These are phyloP conservation scores for Rhinatrema bivittatum DNA, from an alignment of 2,797 vertebrate genomes.

Conservation along the genomic window DNA sequence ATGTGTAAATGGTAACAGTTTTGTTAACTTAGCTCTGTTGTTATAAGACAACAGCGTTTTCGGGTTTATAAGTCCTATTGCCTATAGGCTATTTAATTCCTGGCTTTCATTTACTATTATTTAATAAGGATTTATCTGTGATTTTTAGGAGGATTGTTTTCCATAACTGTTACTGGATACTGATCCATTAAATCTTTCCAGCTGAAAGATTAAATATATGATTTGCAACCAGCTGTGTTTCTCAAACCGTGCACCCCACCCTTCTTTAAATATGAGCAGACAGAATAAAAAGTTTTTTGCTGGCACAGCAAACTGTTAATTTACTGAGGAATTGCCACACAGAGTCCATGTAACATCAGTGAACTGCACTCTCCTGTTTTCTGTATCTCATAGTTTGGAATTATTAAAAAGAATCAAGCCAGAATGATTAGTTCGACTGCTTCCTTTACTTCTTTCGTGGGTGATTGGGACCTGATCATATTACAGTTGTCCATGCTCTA, in stretches of 20 bases:
- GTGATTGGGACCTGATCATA: too few relatives aligned
- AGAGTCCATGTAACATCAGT: slow-evolving; percentile 31
- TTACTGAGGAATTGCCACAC: slow-evolving; percentile 36
- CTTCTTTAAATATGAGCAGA: slow-evolving; percentile 24
- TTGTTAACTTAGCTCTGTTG: not conserved
- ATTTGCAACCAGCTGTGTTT: slow-evolving; percentile 53
- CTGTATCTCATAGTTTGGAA: too few relatives aligned
- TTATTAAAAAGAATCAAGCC: too few relatives aligned
- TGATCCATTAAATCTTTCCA: slow-evolving; percentile 72
- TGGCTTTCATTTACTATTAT: slow-evolving; percentile 43
- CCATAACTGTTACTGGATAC: slow-evolving; percentile 70
- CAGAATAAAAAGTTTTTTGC: slow-evolving; percentile 29
- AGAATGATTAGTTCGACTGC: too few relatives aligned
- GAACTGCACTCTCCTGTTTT: slow-evolving; percentile 37
- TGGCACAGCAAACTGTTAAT: slow-evolving; percentile 26
- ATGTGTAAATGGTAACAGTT: too few relatives aligned
- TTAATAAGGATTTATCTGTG: slow-evolving; percentile 43
- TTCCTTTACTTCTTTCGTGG: too few relatives aligned
- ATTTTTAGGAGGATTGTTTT: slow-evolving; percentile 65
- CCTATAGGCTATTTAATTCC: slow-evolving; percentile 29
- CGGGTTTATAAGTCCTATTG: slow-evolving; percentile 16
- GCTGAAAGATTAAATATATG: slow-evolving; percentile 63
- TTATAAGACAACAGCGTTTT: slow-evolving; percentile 18
- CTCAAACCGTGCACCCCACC: slow-evolving; percentile 33
- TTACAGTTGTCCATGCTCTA: too few relatives aligned